Evolutionary conservation across 1,140 invertebrate genomes (phyloP), one percentile per base, ranked within the genome.

Genomic region (Ladona fulva): DNA sequence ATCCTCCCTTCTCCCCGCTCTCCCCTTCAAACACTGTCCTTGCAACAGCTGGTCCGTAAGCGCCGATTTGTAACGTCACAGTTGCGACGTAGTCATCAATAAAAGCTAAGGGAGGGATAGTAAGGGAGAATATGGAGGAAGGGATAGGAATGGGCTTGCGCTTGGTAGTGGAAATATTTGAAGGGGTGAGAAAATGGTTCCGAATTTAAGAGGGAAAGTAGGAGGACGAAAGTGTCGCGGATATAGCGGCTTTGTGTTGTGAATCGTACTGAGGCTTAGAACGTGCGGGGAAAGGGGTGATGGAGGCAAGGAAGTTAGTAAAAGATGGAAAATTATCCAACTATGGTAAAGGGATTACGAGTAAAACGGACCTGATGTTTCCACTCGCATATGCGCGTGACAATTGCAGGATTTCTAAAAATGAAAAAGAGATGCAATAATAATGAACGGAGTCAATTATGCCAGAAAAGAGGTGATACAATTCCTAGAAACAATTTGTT

Each of bases 51-150:
- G 75, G 24, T 42, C 75, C 75, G 25, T 76, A 76, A 76, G 75
- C 75, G 75, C 3, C 75, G 75, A 76, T 76, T 76, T 76, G 75
- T 76, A 76, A 76, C 25, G 75, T 76, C 75, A 76, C 75, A 76
- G 75, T 76, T 76, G 75, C 22, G 75, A 76, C 75, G 1, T 10
- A 76, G 42, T 42, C 75, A 76, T 76, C 75, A 76, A 76, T 76
- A 76, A 76, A 76, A 76, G 52, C 16, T 5, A 66, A 22, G 52
- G n/a, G 52, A 22, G 52, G 52, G 44, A 52, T 52, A 52, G 44
- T 52, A 19, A 10, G 44, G 44, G 44, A 52, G 44, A 19, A 19
- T 10, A 52, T 19, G 44, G 10, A 19, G 44, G 44, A 19, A 52
- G 44, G 44, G 10, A 11, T 52, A 19, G 44, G 52, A 22, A 66